Conservation (phyloP, 1,140 invertebrate species). For the Drosophila bocqueti region DNA sequence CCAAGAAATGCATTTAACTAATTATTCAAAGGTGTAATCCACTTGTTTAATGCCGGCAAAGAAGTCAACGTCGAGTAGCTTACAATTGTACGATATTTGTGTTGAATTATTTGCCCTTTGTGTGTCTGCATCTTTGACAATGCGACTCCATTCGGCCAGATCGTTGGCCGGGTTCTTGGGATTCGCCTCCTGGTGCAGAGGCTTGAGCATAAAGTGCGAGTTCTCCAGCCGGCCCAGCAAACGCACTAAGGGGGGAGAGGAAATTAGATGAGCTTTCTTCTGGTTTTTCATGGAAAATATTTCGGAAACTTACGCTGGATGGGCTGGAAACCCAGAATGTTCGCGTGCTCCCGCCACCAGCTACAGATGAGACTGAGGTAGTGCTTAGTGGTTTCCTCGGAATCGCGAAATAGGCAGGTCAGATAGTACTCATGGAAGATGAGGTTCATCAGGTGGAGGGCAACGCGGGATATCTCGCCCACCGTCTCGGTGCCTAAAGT, state of each 20-base stretch:
- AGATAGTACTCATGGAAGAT: conserved; percentile 77
- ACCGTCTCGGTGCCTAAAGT: conserved; percentile 50
- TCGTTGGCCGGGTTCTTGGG: conserved; percentile 52
- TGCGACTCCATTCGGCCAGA: conserved; percentile 63
- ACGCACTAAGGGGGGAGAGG: conserved; percentile 25
- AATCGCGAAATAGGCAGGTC: conserved; percentile 68
- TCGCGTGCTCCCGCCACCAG: conserved; percentile 66
- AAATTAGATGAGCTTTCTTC: background rate
- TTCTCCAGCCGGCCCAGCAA: conserved; percentile 64
- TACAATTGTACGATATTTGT: background rate
- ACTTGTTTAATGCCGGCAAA: conserved; percentile 26
- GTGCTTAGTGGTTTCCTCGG: conserved; percentile 78
- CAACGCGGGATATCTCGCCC: conserved; percentile 63
- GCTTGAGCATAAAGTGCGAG: conserved; percentile 74
- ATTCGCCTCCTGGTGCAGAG: conserved; percentile 62
- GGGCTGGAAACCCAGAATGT: conserved; percentile 56
- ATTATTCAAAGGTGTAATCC: conserved; percentile 35
- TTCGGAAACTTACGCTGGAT: conserved; percentile 55
- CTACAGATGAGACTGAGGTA: conserved; percentile 70
- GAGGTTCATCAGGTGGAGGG: conserved; percentile 67
- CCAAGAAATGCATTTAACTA: background rate
- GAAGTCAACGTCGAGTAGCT: conserved; percentile 35
- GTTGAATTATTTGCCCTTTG: background rate
- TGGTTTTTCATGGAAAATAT: background rate
- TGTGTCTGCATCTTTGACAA: conserved; percentile 46